A percentile compares a stretch with the other conserved stretches of the same genome.
Evolutionary conservation across 2,797 vertebrate genomes (phyloP).

Genomic region (Gymnodraco acuticeps): DNA sequence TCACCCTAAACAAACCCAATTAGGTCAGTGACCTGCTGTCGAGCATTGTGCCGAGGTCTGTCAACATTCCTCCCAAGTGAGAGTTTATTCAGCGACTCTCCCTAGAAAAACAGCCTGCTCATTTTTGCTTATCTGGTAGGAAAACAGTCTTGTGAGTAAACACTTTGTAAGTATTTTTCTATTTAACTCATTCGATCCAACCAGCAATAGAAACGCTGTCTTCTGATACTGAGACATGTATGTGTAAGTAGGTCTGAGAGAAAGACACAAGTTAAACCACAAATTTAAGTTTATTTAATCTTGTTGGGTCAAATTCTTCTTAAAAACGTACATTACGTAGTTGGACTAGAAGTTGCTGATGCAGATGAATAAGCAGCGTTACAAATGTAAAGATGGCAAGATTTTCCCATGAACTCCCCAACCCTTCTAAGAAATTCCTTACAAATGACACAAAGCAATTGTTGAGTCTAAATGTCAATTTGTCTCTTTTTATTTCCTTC

Average conservation of each 20-base stretch:
- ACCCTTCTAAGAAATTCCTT: constrained; percentile 37
- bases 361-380: constrained; percentile 34
- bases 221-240: background rate
- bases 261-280: constrained; percentile 4
- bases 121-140: constrained; percentile 60
- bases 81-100: constrained; percentile 58
- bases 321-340: constrained; percentile 1
- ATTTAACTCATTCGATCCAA: constrained; percentile 25
- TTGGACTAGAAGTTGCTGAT: constrained; percentile 21
- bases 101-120: constrained; percentile 56
- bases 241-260: constrained; percentile 10
- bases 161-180: constrained; percentile 16
- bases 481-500: constrained; percentile 33
- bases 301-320: background rate
- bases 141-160: constrained; percentile 54
- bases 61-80: constrained; percentile 67
- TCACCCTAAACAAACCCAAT: constrained; percentile 72
- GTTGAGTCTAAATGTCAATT: constrained; percentile 60
- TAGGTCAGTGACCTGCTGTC: constrained; percentile 71
- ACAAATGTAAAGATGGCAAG: constrained; percentile 36
- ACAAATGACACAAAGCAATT: constrained; percentile 36
- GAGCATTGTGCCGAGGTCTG: constrained; percentile 57
- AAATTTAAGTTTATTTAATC: constrained; percentile 6
- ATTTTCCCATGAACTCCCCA: constrained; percentile 38
- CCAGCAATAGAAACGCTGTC: constrained; percentile 14